These are phyloP conservation scores for Lutjanus argentimaculatus DNA, from an alignment of 2,797 vertebrate genomes.

Conservation along the genomic window DNA sequence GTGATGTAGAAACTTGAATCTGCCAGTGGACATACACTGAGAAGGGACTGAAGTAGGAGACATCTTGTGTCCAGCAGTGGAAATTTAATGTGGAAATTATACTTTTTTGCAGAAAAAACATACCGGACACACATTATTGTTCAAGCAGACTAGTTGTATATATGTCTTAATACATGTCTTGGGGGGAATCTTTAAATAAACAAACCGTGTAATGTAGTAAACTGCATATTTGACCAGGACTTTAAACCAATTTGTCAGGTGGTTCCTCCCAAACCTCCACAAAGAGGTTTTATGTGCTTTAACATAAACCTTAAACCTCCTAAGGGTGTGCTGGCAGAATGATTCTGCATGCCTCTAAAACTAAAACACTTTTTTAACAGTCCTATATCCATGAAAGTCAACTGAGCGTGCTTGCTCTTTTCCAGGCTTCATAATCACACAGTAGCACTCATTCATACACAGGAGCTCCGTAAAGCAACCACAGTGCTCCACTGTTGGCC, in stretches of 20 bases:
- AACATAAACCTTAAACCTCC: constrained; percentile 46
- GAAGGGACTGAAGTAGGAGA: no score
- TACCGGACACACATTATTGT: no score
- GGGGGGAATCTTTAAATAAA: constrained; percentile 7
- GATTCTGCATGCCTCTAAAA: constrained; percentile 49
- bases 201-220: constrained; percentile 14
- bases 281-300: constrained; percentile 51
- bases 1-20: no score
- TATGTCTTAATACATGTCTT: no score
- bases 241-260: constrained; percentile 37
- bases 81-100: no score
- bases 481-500: constrained; percentile 56
- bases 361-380: constrained; percentile 46
- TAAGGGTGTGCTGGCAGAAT: constrained; percentile 1
- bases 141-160: no score
- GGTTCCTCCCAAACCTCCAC: constrained; percentile 1
- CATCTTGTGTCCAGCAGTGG: no score
- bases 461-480: constrained; percentile 23
- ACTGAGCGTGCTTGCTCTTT: constrained; percentile 28
- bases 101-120: no score
- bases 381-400: constrained; percentile 45
- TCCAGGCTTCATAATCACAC: constrained; percentile 40
- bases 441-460: constrained; percentile 64
- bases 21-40: no score
- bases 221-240: background rate